Percentiles rank a stretch among this genome's conserved stretches.
Evolutionary conservation across 92 coral and sea anemone genomes (phyloP).

Genomic region (Muricea muricata): DNA sequence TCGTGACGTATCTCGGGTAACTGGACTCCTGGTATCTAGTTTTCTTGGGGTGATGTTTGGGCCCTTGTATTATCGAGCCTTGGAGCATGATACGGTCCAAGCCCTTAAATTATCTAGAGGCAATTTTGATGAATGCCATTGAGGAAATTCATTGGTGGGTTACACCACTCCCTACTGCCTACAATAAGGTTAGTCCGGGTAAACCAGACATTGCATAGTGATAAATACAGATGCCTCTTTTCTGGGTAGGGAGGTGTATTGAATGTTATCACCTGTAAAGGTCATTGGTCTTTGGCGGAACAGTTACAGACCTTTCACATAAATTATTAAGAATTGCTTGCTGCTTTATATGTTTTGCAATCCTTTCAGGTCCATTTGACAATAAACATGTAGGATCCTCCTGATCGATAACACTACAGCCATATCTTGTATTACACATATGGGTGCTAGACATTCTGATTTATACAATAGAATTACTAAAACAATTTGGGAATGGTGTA

Average conservation of each 20-base stretch:
- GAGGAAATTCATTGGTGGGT: constrained; percentile 54
- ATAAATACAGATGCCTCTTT: constrained; percentile 58
- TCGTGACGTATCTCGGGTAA: constrained; percentile 64
- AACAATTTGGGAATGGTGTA: constrained; percentile 4
- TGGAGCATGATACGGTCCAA: constrained; percentile 56
- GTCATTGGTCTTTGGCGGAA: constrained; percentile 50
- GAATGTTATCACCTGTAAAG: constrained; percentile 43
- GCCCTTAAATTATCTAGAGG: constrained; percentile 56
- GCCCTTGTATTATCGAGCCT: constrained; percentile 60
- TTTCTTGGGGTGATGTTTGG: constrained; percentile 67
- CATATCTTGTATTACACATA: background rate
- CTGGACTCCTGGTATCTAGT: constrained; percentile 71
- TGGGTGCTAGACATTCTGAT: constrained; percentile 1
- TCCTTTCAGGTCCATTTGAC: background rate
- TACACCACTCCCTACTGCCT: constrained; percentile 20
- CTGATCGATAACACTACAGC: constrained; percentile 10
- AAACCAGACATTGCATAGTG: constrained; percentile 45
- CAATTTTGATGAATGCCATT: constrained; percentile 26
- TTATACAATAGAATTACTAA: background rate
- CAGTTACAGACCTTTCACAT: constrained; percentile 25
- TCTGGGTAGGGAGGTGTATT: constrained; percentile 60
- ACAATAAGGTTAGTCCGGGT: constrained; percentile 25
- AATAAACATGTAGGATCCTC: background rate
- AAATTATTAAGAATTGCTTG: constrained; percentile 23
- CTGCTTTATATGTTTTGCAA: background rate